Conservation (phyloP, 92 coral and sea anemone species). For the Epizoanthus ramosus region DNA sequence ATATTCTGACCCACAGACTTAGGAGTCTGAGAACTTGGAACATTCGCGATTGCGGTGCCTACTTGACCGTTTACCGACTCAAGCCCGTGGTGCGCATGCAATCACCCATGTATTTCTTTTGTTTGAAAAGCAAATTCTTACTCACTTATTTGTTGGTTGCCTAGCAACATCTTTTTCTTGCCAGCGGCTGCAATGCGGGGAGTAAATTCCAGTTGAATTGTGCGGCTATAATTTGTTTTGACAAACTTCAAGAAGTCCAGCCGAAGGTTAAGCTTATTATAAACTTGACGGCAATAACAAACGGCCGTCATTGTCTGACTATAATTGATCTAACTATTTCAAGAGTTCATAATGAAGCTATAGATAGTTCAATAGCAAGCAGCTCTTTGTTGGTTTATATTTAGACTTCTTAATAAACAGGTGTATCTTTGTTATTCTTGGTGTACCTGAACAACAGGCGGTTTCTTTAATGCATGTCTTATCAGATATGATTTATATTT, state of each 20-base stretch:
- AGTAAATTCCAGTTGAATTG: slow-evolving; percentile 3
- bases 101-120: background rate
- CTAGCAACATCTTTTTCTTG: background rate
- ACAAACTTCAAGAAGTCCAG: slow-evolving; percentile 19
- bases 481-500: background rate
- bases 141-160: background rate
- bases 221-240: slow-evolving; percentile 17
- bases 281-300: slow-evolving; percentile 13
- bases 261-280: slow-evolving; percentile 6
- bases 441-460: background rate
- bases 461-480: background rate
- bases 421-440: slow-evolving; percentile 6
- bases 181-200: slow-evolving; percentile 17
- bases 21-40: background rate
- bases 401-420: slow-evolving; percentile 21
- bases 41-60: background rate
- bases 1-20: background rate
- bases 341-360: slow-evolving; percentile 15
- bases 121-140: background rate
- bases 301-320: slow-evolving; percentile 17
- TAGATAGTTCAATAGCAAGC: slow-evolving; percentile 13
- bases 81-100: background rate
- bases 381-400: slow-evolving; percentile 18
- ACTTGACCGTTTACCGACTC: background rate
- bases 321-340: slow-evolving; percentile 23